Evolutionary conservation across 2,113 vertebrate genomes (phyloP), one percentile per base, ranked within the genome.

Genomic region (Siniperca chuatsi): DNA sequence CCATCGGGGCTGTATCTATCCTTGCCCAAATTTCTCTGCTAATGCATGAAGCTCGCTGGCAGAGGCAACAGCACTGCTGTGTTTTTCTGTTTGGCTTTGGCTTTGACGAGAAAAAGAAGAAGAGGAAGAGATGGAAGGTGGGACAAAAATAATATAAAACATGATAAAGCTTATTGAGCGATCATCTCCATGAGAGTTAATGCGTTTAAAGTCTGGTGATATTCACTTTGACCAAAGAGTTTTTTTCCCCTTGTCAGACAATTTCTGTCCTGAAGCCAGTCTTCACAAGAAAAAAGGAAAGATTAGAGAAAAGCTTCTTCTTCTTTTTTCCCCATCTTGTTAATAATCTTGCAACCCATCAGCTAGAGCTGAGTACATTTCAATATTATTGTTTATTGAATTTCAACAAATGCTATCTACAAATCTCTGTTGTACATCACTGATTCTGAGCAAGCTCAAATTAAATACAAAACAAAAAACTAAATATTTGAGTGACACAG

Each of bases 1-100:
- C 90, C 94, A 94, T 91, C 89, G 83, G 80, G 89, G 86, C 90
- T 88, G 80, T 90, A 81, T 94, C 91, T 86, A 85, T 83, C 90
- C 87, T 62, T 62, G 70, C 92, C 93, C 85, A 91, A 93, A 91
- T 92, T 78, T 91, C 88, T 79, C 89, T 61, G 85, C 83, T 87
- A 88, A 93, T 69, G 90, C 83, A 62, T 88, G 90, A 89, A 83
- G 82, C 90, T 75, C 52, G 82, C 85, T 94, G 93, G 90, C 90
- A 90, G 78, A 35, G 79, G 52, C 44, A 1, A 35, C 82, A 2
- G 35, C 25, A 55, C 82, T 25, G 81, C 61, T 50, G 74, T 23
- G 33, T 67, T 65, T 46, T 75, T 76, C 71, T 84, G 71, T 88
- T 84, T 85, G 87, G 83, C 80, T 87, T 86, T 20, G 62, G 67